Evolutionary conservation across 2,797 vertebrate genomes (phyloP), one percentile per base, ranked within the genome.

Genomic region (Coregonus suidteri): DNA sequence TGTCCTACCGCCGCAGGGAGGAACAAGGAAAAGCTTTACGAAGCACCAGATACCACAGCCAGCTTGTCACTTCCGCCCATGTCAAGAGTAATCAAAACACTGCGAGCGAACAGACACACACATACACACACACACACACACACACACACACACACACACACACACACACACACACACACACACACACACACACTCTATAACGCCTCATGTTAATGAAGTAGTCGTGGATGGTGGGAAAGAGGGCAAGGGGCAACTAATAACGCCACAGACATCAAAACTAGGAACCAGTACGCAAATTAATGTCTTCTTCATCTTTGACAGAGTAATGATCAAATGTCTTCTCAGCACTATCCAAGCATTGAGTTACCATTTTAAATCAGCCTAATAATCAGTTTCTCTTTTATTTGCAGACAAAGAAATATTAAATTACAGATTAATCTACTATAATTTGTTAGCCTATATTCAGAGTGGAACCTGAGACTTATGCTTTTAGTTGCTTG

Each of bases 1-100:
- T 59, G 56, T 7, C n/a, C 56, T 59, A 9, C 6, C n/a, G n/a
- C n/a, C n/a, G 56, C n/a, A 20, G 59, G 56, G 56, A 59, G 6
- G 56, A 7, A n/a, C 3, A 3, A n/a, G 20, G 16, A 64, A n/a
- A 64, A 78, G n/a, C 30, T 77, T 79, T 86, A 90, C 11, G 7
- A 87, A 83, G 82, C 78, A 80, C 82, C 53, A 86, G 83, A 90
- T 88, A 87, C 90, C 89, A 87, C 85, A 56, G 56, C 68, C 51
- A 1, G 86, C 69, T 84, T 88, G 89, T 90, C 88, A 91, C 88
- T 91, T 92, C 91, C 90, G 88, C 86, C 79, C 77, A 92, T 20
- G 62, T n/a, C 18, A 25, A n/a, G 20, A 20, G 20, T 3, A 20
- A 64, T 93, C 90, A 92, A 92, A 92, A 91, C 73, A 51, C 34